Percentiles rank a stretch among this genome's conserved stretches.
Evolutionary conservation across 2,113 vertebrate genomes (phyloP).

Genomic region (Dipodomys merriami): DNA sequence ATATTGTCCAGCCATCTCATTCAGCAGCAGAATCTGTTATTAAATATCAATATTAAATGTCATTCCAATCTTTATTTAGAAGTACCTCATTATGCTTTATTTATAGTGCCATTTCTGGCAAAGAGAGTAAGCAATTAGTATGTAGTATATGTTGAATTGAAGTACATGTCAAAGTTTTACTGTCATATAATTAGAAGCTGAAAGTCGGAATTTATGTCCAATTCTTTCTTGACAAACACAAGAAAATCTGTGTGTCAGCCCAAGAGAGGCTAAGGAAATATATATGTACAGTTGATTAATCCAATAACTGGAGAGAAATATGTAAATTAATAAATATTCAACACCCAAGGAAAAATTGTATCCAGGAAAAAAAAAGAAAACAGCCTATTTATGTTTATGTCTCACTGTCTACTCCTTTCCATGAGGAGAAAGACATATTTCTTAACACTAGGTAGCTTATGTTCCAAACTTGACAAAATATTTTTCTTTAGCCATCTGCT

Average conservation of each 20-base stretch:
- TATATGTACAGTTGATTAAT: not conserved
- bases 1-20: not conserved
- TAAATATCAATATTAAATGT: constrained; percentile 23
- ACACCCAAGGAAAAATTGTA: not conserved
- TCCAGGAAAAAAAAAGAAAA: not conserved
- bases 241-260: not conserved
- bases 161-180: not conserved
- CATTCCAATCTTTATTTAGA: not conserved
- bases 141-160: constrained; percentile 15
- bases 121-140: not conserved
- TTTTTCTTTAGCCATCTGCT: constrained; percentile 75
- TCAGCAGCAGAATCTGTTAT: not conserved
- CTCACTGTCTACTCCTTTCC: constrained; percentile 51
- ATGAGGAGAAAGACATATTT: constrained; percentile 52
- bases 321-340: not conserved
- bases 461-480: constrained; percentile 73
- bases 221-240: not conserved
- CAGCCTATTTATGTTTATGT: constrained; percentile 60
- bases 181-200: not conserved
- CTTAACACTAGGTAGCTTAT: constrained; percentile 61
- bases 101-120: not conserved
- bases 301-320: not conserved
- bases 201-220: not conserved
- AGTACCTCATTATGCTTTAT: not conserved
- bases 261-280: not conserved